Conservation (phyloP, 1,140 invertebrate species). For the Galleria mellonella region DNA sequence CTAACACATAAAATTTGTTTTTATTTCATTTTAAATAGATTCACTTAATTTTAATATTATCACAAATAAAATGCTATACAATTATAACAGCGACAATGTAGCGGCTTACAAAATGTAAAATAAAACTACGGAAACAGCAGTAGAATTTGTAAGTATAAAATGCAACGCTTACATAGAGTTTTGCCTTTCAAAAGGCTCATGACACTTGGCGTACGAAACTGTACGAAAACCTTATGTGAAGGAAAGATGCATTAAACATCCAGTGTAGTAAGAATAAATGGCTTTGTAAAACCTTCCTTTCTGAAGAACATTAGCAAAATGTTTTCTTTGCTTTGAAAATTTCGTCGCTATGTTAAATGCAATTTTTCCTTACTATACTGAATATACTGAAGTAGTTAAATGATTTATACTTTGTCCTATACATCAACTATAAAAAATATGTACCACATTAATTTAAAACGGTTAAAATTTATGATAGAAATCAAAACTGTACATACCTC, state of each 20-base stretch:
- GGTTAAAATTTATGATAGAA: background rate
- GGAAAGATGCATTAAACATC: slow-evolving; percentile 37
- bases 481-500: slow-evolving; percentile 75
- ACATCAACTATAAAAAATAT: too few relatives aligned
- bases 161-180: slow-evolving; percentile 18
- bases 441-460: too few relatives aligned
- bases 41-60: too few relatives aligned
- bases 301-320: slow-evolving; percentile 22
- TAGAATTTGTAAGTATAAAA: slow-evolving; percentile 16
- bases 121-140: background rate
- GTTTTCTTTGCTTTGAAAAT: slow-evolving; percentile 24
- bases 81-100: too few relatives aligned
- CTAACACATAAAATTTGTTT: too few relatives aligned
- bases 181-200: slow-evolving; percentile 30
- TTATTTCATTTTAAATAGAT: too few relatives aligned
- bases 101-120: too few relatives aligned
- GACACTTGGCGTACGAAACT: slow-evolving; percentile 30
- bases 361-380: too few relatives aligned
- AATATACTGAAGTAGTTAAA: too few relatives aligned
- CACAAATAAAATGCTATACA: too few relatives aligned
- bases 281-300: slow-evolving; percentile 17
- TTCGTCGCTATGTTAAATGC: slow-evolving; percentile 4
- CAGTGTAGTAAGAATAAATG: slow-evolving; percentile 24
- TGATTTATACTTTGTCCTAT: too few relatives aligned
- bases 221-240: slow-evolving; percentile 30